Evolutionary conservation across 35 echinoderm and acorn worm species (phyloP).

Genomic region (Heliocidaris tuberculata): DNA sequence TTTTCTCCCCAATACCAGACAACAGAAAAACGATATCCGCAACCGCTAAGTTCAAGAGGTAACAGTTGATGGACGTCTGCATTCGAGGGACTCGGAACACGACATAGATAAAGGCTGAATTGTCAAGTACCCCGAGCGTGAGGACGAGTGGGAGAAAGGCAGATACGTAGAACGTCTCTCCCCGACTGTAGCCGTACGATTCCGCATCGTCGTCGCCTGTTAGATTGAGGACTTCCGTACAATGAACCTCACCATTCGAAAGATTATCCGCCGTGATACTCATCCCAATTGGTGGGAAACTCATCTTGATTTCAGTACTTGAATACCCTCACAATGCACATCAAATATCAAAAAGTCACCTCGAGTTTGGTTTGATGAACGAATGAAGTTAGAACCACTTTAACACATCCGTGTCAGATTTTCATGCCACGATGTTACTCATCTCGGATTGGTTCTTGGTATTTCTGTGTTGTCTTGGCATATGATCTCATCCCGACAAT

Average conservation of each 20-base stretch:
- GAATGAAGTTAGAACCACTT: background rate
- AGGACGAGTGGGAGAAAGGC: conserved; percentile 62
- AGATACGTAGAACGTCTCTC: conserved; percentile 52
- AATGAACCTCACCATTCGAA: background rate
- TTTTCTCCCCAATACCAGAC: conserved; percentile 71
- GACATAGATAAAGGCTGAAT: conserved; percentile 86
- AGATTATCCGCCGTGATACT: background rate
- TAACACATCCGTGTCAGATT: too few species aligned
- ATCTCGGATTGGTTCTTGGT: too few species aligned
- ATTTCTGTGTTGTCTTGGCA: too few species aligned
- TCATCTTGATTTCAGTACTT: background rate
- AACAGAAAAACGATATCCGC: conserved; percentile 83
- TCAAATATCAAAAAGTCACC: background rate
- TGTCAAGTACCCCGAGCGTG: conserved; percentile 58
- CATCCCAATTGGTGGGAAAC: background rate
- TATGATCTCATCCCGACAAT: too few species aligned
- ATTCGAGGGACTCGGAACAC: conserved; percentile 72
- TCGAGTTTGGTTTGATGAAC: background rate
- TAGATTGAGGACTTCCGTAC: conserved; percentile 32
- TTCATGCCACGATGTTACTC: too few species aligned
- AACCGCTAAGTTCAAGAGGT: conserved; percentile 76
- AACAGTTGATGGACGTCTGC: conserved; percentile 87
- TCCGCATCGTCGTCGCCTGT: background rate
- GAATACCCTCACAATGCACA: background rate
- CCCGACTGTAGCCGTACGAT: conserved; percentile 49